Conservation (phyloP, 2,113 vertebrate genomes). For the Mystacornis crossleyi region DNA sequence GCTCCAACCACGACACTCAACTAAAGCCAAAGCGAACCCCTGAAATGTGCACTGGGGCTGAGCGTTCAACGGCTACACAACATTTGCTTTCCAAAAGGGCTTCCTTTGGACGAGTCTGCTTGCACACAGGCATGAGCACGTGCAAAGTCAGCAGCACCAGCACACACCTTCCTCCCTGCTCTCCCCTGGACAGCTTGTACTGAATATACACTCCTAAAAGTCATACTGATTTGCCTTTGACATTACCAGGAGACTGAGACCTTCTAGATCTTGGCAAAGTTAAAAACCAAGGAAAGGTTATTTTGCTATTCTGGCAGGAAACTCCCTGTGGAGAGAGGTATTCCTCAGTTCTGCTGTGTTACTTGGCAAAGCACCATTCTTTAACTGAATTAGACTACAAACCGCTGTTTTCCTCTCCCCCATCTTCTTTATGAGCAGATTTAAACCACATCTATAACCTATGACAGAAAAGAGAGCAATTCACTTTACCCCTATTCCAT, state of each 20-base stretch:
- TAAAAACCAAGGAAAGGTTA: background rate
- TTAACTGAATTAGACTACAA: background rate
- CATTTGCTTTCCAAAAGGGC: background rate
- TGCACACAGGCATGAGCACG: background rate
- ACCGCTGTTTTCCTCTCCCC: background rate
- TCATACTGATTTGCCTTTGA: background rate
- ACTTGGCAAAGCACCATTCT: background rate
- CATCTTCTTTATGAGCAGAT: background rate
- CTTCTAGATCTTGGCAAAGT: background rate
- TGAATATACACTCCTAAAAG: background rate
- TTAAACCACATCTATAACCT: background rate
- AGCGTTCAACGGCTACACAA: background rate
- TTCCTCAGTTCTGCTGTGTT: background rate
- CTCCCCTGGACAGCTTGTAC: background rate
- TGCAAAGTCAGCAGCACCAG: background rate
- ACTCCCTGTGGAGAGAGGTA: background rate
- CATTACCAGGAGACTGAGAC: background rate
- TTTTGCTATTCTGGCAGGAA: background rate
- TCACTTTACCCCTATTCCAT: background rate
- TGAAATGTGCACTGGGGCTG: background rate
- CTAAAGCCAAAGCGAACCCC: background rate
- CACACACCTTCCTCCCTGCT: background rate
- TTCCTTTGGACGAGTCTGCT: background rate
- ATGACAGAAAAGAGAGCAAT: background rate
- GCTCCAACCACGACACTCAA: background rate